Base-by-base conservation (phyloP, 2,797 vertebrate species). In the Loris lydekkerianus region DNA sequence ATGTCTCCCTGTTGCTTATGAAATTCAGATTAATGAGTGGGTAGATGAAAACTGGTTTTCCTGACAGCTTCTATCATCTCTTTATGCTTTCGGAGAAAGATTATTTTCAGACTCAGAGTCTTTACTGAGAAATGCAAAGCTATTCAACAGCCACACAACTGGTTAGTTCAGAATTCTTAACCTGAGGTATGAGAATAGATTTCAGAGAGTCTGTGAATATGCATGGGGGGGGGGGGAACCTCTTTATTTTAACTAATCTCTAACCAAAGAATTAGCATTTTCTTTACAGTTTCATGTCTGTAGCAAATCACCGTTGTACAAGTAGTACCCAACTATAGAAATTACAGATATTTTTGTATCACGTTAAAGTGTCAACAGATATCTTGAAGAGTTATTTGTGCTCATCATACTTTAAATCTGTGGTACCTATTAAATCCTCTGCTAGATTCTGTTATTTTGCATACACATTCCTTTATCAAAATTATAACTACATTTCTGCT, bases 41-140 rank as follows among this genome's bases (percentile, higher is more conserved):
- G 37, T 27, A 77, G 72, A 46, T 10, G 23, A 69, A 84, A 25
- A 5, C 73, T 63, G 37, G 27, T 63, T 75, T 81, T 69, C 76
- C 46, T 25, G 43, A 69, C 10, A 37, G 76, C 63, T 86, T 49
- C 73, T 60, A 5, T 82, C 20, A 2, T 63, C 14, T 15, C 60
- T 86, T 63, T 65, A 18, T 20, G n/a, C 65, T 88, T 72, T 72
- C 2, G 9, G 37, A 85, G 82, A 85, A 49, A 82, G 37, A 63
- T 89, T 76, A 75, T 92, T 76, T 95, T 90, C 86, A 86, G 76
- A 60, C 73, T 67, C 89, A 56, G 70, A n/a, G 10, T 37, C 75
- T 89, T 89, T 27, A 46, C 34, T n/a, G 49, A 78, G 73, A 67
- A 88, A 53, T 4, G n/a, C 67, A 63, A 46, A 80, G 67, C 43